phyloP scores from a whole-genome alignment of 1,140 invertebrate genomes.

The Bradysia coprophila region DNA sequence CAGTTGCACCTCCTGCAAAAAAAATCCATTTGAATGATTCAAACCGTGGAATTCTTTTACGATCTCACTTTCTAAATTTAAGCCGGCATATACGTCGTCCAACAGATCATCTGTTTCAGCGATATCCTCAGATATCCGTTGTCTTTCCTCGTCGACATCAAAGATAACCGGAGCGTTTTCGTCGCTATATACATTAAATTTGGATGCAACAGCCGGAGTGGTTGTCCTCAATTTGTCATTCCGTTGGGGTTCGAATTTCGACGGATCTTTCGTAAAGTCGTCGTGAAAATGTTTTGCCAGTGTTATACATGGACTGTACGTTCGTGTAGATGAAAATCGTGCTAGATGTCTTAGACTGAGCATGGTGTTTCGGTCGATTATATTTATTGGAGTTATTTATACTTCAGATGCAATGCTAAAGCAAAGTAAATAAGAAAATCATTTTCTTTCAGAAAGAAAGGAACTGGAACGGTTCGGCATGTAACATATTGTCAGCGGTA shows the following conservation, averaged over 20 bases:
- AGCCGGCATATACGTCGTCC: slow-evolving; percentile 22
- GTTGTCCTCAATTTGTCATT: background rate
- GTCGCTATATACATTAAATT: slow-evolving; percentile 23
- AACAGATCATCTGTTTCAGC: slow-evolving; percentile 23
- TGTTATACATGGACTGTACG: too few species aligned
- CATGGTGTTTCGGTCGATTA: too few species aligned
- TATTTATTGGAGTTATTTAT: too few species aligned
- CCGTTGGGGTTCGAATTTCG: background rate
- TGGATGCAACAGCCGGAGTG: background rate
- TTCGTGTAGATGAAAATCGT: too few species aligned
- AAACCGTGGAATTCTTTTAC: slow-evolving; percentile 24
- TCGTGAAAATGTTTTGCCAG: background rate
- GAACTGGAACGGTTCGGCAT: too few species aligned
- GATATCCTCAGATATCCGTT: slow-evolving; percentile 23
- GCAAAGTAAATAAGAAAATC: too few species aligned
- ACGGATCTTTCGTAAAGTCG: background rate
- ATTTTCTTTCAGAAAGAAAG: too few species aligned
- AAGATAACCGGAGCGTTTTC: slow-evolving; percentile 39
- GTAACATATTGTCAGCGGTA: too few species aligned
- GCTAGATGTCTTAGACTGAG: too few species aligned
- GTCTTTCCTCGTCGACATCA: slow-evolving; percentile 41
- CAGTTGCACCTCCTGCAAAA: slow-evolving; percentile 49
- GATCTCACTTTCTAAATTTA: slow-evolving; percentile 32
- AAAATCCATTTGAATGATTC: too few species aligned
- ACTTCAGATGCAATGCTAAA: too few species aligned